These are phyloP conservation scores for Halyomorpha halys DNA, from an alignment of 1,140 invertebrate genomes.

Conservation along the genomic window DNA sequence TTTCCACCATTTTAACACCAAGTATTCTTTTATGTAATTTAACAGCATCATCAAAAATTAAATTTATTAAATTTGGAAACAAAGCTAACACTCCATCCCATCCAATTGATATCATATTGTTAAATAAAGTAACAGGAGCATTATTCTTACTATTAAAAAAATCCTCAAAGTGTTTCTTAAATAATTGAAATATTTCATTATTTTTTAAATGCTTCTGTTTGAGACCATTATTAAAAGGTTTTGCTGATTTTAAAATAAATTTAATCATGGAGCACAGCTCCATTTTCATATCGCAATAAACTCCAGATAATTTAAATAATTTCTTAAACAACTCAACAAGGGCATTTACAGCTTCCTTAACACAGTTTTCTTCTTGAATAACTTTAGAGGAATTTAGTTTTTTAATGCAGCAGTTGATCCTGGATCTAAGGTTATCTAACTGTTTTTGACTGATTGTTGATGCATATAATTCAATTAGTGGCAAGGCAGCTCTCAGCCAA, in stretches of 20 bases:
- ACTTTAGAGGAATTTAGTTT: conserved; percentile 13
- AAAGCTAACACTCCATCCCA: conserved; percentile 7
- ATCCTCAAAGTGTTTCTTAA: not conserved
- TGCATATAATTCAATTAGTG: not conserved
- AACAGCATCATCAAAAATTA: conserved; percentile 3
- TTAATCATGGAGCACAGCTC: not conserved
- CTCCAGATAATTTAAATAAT: not conserved
- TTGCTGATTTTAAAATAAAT: conserved; percentile 1
- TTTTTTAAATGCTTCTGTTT: not conserved
- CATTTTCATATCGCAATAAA: conserved; percentile 2
- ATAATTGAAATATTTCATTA: not conserved
- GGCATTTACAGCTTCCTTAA: not conserved
- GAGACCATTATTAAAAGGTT: conserved; percentile 3
- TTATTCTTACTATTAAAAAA: conserved; percentile 2
- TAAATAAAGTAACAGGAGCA: not conserved
- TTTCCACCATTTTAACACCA: not conserved
- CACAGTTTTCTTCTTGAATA: not conserved
- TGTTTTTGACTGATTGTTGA: not conserved
- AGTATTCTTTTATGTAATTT: not conserved
- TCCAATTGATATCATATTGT: not conserved
- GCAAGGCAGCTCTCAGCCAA: not conserved
- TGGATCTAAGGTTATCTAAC: not conserved
- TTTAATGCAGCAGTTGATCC: not conserved
- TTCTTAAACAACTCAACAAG: not conserved
- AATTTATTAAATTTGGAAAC: not conserved